These are phyloP conservation scores for Virgularia gustaviana DNA, from an alignment of 92 coral and sea anemone genomes.

Conservation along the genomic window DNA sequence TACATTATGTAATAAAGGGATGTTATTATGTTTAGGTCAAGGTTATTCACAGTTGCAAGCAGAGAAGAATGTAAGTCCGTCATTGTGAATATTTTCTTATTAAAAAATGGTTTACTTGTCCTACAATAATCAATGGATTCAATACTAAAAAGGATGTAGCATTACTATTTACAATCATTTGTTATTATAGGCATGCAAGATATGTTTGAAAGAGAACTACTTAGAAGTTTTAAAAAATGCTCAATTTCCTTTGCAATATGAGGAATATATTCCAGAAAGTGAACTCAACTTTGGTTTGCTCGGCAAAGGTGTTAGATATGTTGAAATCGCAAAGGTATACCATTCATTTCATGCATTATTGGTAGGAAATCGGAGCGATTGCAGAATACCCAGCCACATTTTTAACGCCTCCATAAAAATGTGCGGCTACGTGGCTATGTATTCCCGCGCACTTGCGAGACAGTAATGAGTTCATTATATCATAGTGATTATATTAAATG, in stretches of 20 bases:
- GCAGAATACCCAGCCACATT: too few species aligned
- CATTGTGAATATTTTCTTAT: too few species aligned
- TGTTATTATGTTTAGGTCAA: neutral
- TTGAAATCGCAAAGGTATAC: slow-evolving; percentile 72
- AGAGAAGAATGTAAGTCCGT: slow-evolving; percentile 71
- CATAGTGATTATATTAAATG: neutral
- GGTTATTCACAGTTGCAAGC: slow-evolving; percentile 62
- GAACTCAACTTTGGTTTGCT: slow-evolving; percentile 67
- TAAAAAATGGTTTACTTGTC: too few species aligned
- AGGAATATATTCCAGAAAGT: slow-evolving; percentile 60
- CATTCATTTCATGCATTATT: neutral
- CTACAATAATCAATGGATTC: too few species aligned
- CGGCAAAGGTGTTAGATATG: slow-evolving; percentile 62
- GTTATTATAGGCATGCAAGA: slow-evolving; percentile 99
- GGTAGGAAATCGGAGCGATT: neutral
- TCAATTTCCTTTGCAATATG: slow-evolving; percentile 53
- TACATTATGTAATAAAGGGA: slow-evolving; percentile 14
- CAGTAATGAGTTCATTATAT: neutral
- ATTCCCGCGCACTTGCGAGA: too few species aligned
- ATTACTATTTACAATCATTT: too few species aligned
- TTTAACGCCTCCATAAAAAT: too few species aligned
- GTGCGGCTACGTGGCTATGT: too few species aligned
- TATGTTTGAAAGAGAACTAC: slow-evolving; percentile 50
- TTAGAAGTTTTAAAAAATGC: slow-evolving; percentile 56
- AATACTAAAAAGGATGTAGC: too few species aligned